Conservation (phyloP, 1,140 invertebrate genomes). For the Pseudomyrmex gracilis region DNA sequence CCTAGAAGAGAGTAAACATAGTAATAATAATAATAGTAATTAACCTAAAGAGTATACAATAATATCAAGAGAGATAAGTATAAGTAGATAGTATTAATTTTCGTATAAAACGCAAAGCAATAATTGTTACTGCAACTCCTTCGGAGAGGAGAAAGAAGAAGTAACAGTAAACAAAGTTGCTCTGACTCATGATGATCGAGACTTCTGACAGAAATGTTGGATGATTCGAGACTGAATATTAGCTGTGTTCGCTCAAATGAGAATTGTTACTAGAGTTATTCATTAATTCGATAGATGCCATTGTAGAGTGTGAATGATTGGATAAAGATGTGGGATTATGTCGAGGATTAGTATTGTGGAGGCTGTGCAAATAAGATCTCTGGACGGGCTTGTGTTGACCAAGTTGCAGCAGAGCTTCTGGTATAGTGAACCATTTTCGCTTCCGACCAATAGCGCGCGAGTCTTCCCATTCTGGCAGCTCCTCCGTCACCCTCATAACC, state of each 20-base stretch:
- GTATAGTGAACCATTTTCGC: constrained; percentile 96
- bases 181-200: constrained; percentile 69
- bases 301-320: constrained; percentile 80
- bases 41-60: constrained; percentile 66
- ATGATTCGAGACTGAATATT: constrained; percentile 73
- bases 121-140: constrained; percentile 75
- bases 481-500: constrained; percentile 96
- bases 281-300: constrained; percentile 82
- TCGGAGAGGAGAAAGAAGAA: constrained; percentile 59
- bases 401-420: constrained; percentile 94
- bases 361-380: constrained; percentile 92
- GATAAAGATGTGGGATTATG: constrained; percentile 78
- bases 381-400: constrained; percentile 96
- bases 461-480: constrained; percentile 97
- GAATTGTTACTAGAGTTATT: constrained; percentile 83
- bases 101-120: constrained; percentile 83
- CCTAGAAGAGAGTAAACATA: constrained; percentile 75
- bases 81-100: constrained; percentile 77
- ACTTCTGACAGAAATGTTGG: constrained; percentile 60
- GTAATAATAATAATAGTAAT: constrained; percentile 72
- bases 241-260: constrained; percentile 84
- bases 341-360: constrained; percentile 84
- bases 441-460: constrained; percentile 94
- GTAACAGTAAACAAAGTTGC: constrained; percentile 56
- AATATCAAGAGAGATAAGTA: constrained; percentile 67